Evolutionary conservation across 2,888 invertebrate genomes (phyloP).

Genomic region (Hofmannophila pseudospretella): DNA sequence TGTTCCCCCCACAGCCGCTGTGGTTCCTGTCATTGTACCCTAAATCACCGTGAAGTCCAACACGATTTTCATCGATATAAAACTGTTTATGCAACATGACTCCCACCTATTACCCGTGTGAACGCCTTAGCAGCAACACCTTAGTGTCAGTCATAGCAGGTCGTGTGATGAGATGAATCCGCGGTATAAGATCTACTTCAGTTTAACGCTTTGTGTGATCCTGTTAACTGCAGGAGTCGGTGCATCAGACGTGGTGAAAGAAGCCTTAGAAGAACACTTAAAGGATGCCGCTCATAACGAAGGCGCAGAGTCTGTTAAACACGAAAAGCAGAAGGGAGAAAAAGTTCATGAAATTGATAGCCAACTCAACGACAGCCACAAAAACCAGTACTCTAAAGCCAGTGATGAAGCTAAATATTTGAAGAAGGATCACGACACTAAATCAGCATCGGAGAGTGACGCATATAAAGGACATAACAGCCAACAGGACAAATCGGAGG

Average conservation of each 20-base stretch:
- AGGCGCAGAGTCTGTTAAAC: constrained; percentile 56
- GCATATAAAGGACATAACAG: constrained; percentile 61
- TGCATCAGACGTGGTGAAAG: constrained; percentile 56
- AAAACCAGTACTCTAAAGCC: constrained; percentile 63
- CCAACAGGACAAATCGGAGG: constrained; percentile 65
- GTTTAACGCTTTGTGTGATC: constrained; percentile 38
- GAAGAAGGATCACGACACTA: constrained; percentile 66
- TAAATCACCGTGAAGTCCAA: constrained; percentile 67
- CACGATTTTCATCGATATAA: constrained; percentile 62
- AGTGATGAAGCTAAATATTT: constrained; percentile 66
- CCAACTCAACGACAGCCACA: constrained; percentile 57
- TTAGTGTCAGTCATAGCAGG: constrained; percentile 8
- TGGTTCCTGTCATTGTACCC: constrained; percentile 74
- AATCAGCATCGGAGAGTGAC: constrained; percentile 61
- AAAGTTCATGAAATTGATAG: constrained; percentile 65
- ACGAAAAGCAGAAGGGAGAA: constrained; percentile 65
- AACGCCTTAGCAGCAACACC: constrained; percentile 34
- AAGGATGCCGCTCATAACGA: constrained; percentile 65
- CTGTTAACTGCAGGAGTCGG: constrained; percentile 38
- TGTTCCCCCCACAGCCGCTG: constrained; percentile 53
- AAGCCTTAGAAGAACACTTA: constrained; percentile 66
- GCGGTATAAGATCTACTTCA: constrained; percentile 36
- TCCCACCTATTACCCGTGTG: constrained; percentile 46
- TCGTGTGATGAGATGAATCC: constrained; percentile 55
- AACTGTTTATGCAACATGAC: constrained; percentile 48